Evolutionary conservation across 2,888 invertebrate species (phyloP).

Genomic region (Selenia dentaria): DNA sequence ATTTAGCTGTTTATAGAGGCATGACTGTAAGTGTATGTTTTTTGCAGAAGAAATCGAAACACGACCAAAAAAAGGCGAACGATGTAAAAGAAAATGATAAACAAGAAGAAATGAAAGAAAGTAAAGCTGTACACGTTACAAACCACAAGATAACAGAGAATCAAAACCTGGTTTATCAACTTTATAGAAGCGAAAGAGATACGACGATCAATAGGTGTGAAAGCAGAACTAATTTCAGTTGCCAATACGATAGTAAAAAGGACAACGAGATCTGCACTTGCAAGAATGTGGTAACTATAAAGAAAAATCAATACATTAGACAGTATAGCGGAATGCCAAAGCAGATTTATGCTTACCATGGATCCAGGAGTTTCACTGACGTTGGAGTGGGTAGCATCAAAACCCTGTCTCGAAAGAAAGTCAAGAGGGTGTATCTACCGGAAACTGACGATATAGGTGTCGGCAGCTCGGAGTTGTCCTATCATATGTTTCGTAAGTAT

Average conservation of each 20-base stretch:
- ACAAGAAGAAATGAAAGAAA: conserved; percentile 57
- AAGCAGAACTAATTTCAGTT: conserved; percentile 42
- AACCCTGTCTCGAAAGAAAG: conserved; percentile 49
- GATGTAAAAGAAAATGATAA: conserved; percentile 48
- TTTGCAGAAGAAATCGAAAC: conserved; percentile 28
- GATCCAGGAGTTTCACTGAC: conserved; percentile 48
- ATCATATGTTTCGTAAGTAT: conserved; percentile 48
- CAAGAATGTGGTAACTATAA: conserved; percentile 29
- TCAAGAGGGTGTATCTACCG: conserved; percentile 58
- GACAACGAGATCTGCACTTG: conserved; percentile 47
- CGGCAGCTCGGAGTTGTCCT: conserved; percentile 51
- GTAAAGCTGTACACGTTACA: conserved; percentile 51
- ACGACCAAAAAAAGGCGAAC: conserved; percentile 18
- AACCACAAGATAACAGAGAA: conserved; percentile 35
- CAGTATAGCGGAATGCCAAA: conserved; percentile 42
- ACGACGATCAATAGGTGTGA: conserved; percentile 24
- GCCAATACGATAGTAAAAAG: conserved; percentile 50
- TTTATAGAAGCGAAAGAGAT: conserved; percentile 18
- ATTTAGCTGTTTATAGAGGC: conserved; percentile 6
- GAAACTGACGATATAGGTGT: conserved; percentile 59
- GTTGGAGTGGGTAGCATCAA: conserved; percentile 60
- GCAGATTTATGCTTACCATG: conserved; percentile 46
- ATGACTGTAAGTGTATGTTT: conserved; percentile 13
- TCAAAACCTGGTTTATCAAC: conserved; percentile 27
- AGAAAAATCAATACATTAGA: conserved; percentile 33